Percentiles rank a stretch among this genome's conserved stretches.
Evolutionary conservation across 2,888 invertebrate species (phyloP).

Genomic region (Xanthorhoe spadicearia): DNA sequence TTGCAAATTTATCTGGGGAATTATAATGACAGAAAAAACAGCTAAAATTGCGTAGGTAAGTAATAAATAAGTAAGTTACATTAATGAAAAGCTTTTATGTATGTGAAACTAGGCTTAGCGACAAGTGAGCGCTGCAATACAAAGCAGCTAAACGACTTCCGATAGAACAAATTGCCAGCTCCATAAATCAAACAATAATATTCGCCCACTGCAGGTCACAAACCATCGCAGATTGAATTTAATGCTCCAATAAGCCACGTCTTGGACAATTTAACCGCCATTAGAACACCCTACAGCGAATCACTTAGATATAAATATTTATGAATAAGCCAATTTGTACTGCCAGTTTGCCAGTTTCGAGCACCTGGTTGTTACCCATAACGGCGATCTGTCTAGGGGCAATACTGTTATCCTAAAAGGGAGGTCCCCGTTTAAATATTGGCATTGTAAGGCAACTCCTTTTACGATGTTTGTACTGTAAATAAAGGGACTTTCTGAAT

Average conservation of each 20-base stretch:
- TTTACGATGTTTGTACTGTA: slow-evolving; percentile 49
- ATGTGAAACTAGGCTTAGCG: background rate
- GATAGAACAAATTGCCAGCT: slow-evolving; percentile 65
- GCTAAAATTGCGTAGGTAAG: background rate
- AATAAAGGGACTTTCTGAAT: slow-evolving; percentile 48
- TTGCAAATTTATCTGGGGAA: too few relatives aligned
- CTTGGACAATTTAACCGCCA: slow-evolving; percentile 72
- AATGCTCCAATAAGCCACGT: slow-evolving; percentile 66
- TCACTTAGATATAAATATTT: slow-evolving; percentile 74
- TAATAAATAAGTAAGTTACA: background rate
- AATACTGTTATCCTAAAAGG: slow-evolving; percentile 61
- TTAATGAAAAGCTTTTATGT: background rate
- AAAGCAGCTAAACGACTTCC: slow-evolving; percentile 55
- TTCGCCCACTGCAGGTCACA: slow-evolving; percentile 60
- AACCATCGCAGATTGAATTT: slow-evolving; percentile 69
- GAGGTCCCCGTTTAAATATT: slow-evolving; percentile 61
- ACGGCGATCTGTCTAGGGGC: slow-evolving; percentile 58
- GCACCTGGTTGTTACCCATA: slow-evolving; percentile 58
- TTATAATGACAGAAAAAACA: too few relatives aligned
- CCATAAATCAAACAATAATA: slow-evolving; percentile 70
- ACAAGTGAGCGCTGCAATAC: slow-evolving; percentile 16
- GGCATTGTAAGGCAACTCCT: slow-evolving; percentile 58
- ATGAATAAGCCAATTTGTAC: slow-evolving; percentile 68
- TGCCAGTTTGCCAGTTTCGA: slow-evolving; percentile 44
- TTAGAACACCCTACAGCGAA: slow-evolving; percentile 68